Evolutionary conservation across 2,888 invertebrate species (phyloP), one percentile per base, ranked within the genome.

Genomic region (Julus scanicus): DNA sequence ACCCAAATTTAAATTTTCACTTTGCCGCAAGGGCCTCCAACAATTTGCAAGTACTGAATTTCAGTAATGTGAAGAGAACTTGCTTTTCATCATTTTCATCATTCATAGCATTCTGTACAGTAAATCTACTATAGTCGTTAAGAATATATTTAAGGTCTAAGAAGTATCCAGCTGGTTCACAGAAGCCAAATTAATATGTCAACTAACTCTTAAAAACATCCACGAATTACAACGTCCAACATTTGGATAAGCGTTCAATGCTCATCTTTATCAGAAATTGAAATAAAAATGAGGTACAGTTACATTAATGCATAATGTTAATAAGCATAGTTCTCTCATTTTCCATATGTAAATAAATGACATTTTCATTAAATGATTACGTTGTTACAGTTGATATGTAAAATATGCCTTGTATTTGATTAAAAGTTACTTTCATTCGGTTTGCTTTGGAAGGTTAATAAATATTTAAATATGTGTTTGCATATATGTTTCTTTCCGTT

Each of bases 291-390:
- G 44, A 44, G 44, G 8, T 44, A 44, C 8, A 44, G 44, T 44
- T 44, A 8, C 8, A 71, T 37, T 80, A 80, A 13, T 37, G 11
- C 37, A 80, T 3, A 29, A 80, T 80, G 80, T 29, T 13, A 37
- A 80, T 80, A 13, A 80, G 80, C 13, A 2, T 3, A 71, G 20
- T 29, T 71, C 20, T 71, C 20, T 9, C n/a, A 9, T 80, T 37
- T 80, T 2, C 80, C 9, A 13, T 80, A 37, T 80, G 80, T 37
- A 80, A 80, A 37, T 80, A 37, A 37, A 37, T 80, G 80, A 11
- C 80, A 63, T 63, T 80, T 37, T 37, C 80, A 80, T 80, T 80
- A 80, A 80, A 80, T 80, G 80, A 80, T 80, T 80, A 37, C 80
- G 37, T 37, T 37, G 29, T 29, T 80, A 29, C 4, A 80, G 29